These are phyloP conservation scores for Cephus rjabovi DNA, from an alignment of 2,888 invertebrate species.

Conservation along the genomic window DNA sequence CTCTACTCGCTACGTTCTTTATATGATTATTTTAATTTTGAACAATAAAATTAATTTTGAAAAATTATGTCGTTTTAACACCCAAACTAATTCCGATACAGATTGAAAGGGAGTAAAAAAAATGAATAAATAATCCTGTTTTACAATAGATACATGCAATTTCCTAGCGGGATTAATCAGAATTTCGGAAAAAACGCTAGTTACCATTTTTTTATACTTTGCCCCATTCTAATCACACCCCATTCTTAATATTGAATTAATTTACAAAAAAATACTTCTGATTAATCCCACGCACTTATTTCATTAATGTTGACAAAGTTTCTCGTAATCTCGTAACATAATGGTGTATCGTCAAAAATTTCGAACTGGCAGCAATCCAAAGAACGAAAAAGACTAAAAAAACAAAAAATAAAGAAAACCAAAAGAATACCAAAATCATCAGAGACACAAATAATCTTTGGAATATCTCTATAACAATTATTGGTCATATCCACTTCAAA, in stretches of 20 bases:
- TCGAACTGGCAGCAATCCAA: not conserved
- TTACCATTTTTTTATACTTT: not conserved
- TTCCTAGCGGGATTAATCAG: not conserved
- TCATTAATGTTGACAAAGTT: not conserved
- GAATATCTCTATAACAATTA: conserved; percentile 6
- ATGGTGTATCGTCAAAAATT: not conserved
- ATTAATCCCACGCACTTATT: not conserved
- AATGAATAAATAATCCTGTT: not conserved
- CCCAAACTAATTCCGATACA: not conserved
- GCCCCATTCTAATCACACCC: not conserved
- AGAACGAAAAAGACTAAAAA: conserved; percentile 3
- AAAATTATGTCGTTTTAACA: not conserved
- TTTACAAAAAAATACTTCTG: not conserved
- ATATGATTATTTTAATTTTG: not conserved
- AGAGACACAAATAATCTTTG: conserved; percentile 3
- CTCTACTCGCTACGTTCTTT: not conserved
- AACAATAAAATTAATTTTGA: not conserved
- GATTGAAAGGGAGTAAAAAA: not conserved
- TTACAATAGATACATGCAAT: not conserved
- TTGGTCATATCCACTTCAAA: conserved; percentile 46
- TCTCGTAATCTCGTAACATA: not conserved
- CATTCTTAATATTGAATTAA: not conserved
- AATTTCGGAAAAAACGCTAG: not conserved
- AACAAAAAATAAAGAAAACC: not conserved
- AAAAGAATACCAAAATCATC: not conserved